Conservation (phyloP, 1,140 invertebrate species). For the Magallana gigas region DNA sequence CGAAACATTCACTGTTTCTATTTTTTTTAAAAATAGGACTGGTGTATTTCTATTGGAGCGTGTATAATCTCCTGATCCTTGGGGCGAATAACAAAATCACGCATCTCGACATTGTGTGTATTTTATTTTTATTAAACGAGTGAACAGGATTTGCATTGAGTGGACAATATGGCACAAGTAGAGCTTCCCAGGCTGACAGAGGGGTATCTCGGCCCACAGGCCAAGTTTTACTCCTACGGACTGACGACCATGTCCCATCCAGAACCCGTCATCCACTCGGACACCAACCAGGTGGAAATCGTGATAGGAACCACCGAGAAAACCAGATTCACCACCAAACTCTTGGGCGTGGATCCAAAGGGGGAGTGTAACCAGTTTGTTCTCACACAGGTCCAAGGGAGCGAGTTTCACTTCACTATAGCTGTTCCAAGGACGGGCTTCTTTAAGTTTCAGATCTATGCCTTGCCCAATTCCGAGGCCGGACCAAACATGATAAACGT, state of each 20-base stretch:
- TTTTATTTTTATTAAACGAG: not conserved
- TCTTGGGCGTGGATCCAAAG: conserved; percentile 69
- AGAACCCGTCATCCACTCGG: conserved; percentile 68
- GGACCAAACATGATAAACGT: conserved; percentile 78
- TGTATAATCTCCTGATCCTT: conserved; percentile 13
- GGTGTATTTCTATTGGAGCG: not conserved
- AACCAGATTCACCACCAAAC: conserved; percentile 70
- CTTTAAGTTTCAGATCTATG: conserved; percentile 79
- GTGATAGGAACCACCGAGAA: conserved; percentile 66
- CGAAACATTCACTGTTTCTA: not conserved
- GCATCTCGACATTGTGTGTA: not conserved
- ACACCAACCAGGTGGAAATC: conserved; percentile 72
- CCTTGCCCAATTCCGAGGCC: conserved; percentile 74
- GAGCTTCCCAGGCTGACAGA: conserved; percentile 65
- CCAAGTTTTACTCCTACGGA: conserved; percentile 74
- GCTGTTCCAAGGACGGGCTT: conserved; percentile 73
- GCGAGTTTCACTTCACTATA: conserved; percentile 70
- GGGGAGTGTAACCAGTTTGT: conserved; percentile 70
- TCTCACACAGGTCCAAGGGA: conserved; percentile 66
- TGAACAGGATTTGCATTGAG: not conserved
- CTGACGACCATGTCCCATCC: conserved; percentile 69
- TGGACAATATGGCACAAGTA: conserved; percentile 1
- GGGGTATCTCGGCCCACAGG: conserved; percentile 77
- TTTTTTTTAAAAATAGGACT: not conserved
- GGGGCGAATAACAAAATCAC: conserved; percentile 28